Evolutionary conservation across 2,113 vertebrate genomes (phyloP).

Genomic region (Centropus bengalensis): DNA sequence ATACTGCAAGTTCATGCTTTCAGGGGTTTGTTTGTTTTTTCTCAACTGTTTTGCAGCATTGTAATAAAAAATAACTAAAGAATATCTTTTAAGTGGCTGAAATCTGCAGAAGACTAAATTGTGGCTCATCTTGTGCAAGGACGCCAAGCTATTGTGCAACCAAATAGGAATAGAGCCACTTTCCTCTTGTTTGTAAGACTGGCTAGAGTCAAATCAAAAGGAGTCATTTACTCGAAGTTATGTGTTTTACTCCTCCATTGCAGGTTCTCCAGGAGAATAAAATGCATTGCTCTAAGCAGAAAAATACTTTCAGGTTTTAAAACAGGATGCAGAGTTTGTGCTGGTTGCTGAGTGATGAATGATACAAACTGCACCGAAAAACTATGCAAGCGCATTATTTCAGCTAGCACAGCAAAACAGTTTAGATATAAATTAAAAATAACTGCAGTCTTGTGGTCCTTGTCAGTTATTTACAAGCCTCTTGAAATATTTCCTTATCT

Average conservation of each 20-base stretch:
- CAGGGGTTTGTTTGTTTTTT: neutral
- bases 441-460: conserved; percentile 27
- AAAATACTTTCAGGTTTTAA: neutral
- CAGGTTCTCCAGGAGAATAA: neutral
- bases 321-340: neutral
- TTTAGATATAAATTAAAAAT: conserved; percentile 48
- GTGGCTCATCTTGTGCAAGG: neutral
- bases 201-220: neutral
- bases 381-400: neutral
- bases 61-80: neutral
- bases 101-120: neutral
- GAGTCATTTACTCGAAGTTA: neutral
- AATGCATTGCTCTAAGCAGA: neutral
- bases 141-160: neutral
- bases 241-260: neutral
- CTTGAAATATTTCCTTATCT: conserved; percentile 56
- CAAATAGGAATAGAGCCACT: neutral
- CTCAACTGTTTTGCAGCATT: neutral
- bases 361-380: neutral
- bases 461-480: conserved; percentile 59
- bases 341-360: neutral
- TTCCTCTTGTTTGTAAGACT: neutral
- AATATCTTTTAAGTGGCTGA: neutral
- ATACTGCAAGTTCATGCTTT: neutral
- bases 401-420: conserved; percentile 23